These are phyloP conservation scores for Zeuzera pyrina DNA, from an alignment of 2,888 invertebrate species.

Conservation along the genomic window DNA sequence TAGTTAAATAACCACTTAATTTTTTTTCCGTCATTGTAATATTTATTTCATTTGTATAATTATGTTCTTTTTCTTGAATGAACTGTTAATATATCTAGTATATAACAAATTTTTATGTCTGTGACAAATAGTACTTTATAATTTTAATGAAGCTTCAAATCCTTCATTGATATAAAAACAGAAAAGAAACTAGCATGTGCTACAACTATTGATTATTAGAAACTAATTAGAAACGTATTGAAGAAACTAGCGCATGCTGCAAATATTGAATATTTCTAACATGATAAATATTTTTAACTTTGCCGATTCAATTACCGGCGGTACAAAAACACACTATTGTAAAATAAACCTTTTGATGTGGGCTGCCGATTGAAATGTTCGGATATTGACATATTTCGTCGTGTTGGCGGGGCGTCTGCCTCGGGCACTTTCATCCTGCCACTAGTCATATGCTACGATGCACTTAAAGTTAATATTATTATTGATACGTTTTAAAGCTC, in stretches of 20 bases:
- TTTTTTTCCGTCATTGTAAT: too few species aligned
- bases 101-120: too few species aligned
- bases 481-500: background rate
- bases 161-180: too few species aligned
- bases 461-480: constrained; percentile 6
- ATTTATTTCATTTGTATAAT: too few species aligned
- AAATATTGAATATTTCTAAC: constrained; percentile 30
- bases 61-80: too few species aligned
- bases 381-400: background rate
- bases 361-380: constrained; percentile 1
- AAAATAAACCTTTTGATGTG: constrained; percentile 42
- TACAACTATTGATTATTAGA: too few species aligned
- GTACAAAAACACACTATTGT: constrained; percentile 42
- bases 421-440: constrained; percentile 1
- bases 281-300: constrained; percentile 46
- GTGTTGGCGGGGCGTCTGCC: background rate
- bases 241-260: constrained; percentile 3
- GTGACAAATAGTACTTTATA: too few species aligned
- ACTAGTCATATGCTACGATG: constrained; percentile 2
- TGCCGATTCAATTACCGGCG: constrained; percentile 47
- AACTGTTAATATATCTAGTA: too few species aligned
- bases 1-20: too few species aligned
- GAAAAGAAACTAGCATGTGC: too few species aligned
- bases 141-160: too few species aligned
- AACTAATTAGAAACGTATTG: too few species aligned